A percentile compares a stretch with the other conserved stretches of the same genome.
phyloP scores from a whole-genome alignment of 2,797 vertebrate species.

The Iguana delicatissima region DNA sequence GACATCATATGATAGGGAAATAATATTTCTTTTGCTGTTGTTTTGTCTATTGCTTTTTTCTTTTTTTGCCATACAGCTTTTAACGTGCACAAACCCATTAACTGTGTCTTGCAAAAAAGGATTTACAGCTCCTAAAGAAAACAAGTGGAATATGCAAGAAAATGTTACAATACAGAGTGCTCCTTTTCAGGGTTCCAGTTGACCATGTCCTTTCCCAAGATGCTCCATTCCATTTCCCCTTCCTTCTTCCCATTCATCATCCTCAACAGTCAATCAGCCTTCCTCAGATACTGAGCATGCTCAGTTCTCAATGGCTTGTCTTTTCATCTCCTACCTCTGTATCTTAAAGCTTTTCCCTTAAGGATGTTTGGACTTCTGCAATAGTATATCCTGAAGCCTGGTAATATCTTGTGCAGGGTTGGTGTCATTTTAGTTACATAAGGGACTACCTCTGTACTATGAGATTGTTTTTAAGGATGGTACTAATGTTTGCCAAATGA shows the following conservation, averaged over 20 bases:
- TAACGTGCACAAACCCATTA: no score
- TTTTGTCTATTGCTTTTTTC: no score
- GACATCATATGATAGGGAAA: neutral
- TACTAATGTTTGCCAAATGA: no score
- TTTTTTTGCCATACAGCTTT: no score
- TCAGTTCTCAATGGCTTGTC: no score
- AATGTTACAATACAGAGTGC: neutral
- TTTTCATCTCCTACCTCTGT: neutral
- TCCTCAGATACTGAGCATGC: neutral
- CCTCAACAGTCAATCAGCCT: neutral
- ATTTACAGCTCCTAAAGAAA: neutral
- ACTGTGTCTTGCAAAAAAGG: no score
- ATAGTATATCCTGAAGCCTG: neutral
- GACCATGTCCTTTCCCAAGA: neutral
- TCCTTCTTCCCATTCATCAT: neutral
- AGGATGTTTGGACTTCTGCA: neutral
- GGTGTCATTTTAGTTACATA: neutral
- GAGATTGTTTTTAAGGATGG: neutral
- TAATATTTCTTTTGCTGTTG: neutral
- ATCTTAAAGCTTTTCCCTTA: neutral
- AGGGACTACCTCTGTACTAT: neutral
- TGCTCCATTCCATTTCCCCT: neutral
- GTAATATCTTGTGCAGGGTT: neutral
- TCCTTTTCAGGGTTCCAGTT: neutral
- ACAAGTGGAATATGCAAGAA: neutral